Evolutionary conservation across 2,888 invertebrate species (phyloP).

Genomic region (Cephus pulcher): DNA sequence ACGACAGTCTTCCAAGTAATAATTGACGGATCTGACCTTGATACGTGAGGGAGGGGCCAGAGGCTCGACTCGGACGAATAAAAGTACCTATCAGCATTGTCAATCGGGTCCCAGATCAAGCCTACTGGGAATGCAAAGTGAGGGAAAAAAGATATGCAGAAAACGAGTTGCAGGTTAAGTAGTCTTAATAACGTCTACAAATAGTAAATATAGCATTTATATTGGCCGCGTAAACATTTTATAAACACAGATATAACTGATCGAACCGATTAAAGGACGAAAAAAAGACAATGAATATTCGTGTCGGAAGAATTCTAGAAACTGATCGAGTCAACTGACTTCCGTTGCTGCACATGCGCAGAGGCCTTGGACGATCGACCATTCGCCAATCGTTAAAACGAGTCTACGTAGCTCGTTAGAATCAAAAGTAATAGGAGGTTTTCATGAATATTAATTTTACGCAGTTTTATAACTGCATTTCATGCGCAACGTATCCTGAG

Average conservation of each 20-base stretch:
- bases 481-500: not conserved
- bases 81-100: not conserved
- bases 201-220: not conserved
- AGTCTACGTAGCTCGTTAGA: not conserved
- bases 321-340: not conserved
- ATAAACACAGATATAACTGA: not conserved
- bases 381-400: not conserved
- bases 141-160: not conserved
- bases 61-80: not conserved
- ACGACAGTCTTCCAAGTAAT: not conserved
- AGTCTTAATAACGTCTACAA: not conserved
- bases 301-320: not conserved
- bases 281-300: not conserved
- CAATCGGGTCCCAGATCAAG: not conserved
- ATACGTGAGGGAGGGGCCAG: not conserved
- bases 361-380: constrained; percentile 5
- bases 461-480: not conserved
- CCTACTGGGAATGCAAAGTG: not conserved
- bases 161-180: not conserved
- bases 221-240: not conserved
- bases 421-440: not conserved
- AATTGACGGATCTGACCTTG: not conserved
- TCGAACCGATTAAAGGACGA: not conserved
- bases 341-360: not conserved
- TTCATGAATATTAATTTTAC: not conserved